A percentile compares a stretch with the other conserved stretches of the same genome.
Evolutionary conservation across 2,888 invertebrate genomes (phyloP).

Genomic region (Eupithecia pulchellata): DNA sequence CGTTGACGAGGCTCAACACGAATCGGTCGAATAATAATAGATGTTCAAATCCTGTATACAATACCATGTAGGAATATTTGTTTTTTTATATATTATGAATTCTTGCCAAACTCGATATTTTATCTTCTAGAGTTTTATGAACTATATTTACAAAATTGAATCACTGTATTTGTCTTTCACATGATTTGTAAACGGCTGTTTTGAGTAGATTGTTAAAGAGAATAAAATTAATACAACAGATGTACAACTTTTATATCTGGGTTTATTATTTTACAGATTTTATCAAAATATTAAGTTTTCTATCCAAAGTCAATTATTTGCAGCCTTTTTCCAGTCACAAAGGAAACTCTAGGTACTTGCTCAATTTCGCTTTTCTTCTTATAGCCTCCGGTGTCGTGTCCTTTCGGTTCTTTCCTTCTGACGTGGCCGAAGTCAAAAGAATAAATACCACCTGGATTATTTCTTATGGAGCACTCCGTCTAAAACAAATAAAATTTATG

Average conservation of each 20-base stretch:
- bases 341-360: constrained; percentile 82
- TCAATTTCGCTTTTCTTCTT: constrained; percentile 70
- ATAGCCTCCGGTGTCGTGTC: constrained; percentile 54
- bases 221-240: constrained; percentile 83
- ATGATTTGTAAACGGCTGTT: constrained; percentile 80
- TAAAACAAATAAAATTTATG: constrained; percentile 56
- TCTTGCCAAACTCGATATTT: constrained; percentile 85
- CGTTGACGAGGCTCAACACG: constrained; percentile 93
- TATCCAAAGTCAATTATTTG: constrained; percentile 84
- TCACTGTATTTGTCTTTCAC: constrained; percentile 82
- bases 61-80: constrained; percentile 91
- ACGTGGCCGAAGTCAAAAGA: constrained; percentile 83
- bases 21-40: constrained; percentile 89
- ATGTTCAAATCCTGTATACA: constrained; percentile 93
- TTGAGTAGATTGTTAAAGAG: constrained; percentile 79
- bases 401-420: constrained; percentile 68
- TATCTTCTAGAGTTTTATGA: constrained; percentile 85
- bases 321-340: constrained; percentile 83
- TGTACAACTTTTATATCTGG: constrained; percentile 76
- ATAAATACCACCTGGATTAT: constrained; percentile 84
- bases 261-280: constrained; percentile 55
- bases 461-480: constrained; percentile 83
- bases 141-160: constrained; percentile 83
- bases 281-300: constrained; percentile 22
- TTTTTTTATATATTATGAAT: constrained; percentile 80